A percentile compares a stretch with the other conserved stretches of the same genome.
Conservation (phyloP, 1,140 invertebrate species). For the Drosophila eugracilis region DNA sequence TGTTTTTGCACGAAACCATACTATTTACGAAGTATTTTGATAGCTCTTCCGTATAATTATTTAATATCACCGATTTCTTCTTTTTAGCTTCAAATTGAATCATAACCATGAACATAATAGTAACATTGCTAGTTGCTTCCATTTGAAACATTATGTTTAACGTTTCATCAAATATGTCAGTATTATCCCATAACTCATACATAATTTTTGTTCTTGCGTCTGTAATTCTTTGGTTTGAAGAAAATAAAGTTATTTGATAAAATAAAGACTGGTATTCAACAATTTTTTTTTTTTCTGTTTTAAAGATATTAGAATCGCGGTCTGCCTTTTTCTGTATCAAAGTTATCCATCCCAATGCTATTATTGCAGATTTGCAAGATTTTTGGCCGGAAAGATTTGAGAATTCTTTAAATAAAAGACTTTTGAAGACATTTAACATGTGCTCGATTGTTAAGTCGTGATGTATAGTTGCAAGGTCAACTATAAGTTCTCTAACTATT, state of each 20-base stretch:
- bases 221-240: slow-evolving; percentile 53
- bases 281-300: slow-evolving; percentile 68
- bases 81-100: slow-evolving; percentile 47
- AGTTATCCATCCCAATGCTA: slow-evolving; percentile 7
- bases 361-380: slow-evolving; percentile 2
- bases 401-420: slow-evolving; percentile 1
- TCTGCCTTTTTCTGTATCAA: slow-evolving; percentile 1
- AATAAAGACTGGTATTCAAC: slow-evolving; percentile 70
- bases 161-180: slow-evolving; percentile 57
- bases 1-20: slow-evolving; percentile 91
- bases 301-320: slow-evolving; percentile 1
- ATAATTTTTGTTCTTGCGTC: slow-evolving; percentile 71
- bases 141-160: slow-evolving; percentile 57
- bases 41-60: slow-evolving; percentile 85
- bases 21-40: slow-evolving; percentile 92
- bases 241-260: slow-evolving; percentile 64
- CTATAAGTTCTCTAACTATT: slow-evolving; percentile 2
- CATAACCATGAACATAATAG: slow-evolving; percentile 67
- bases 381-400: neutral
- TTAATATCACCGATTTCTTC: slow-evolving; percentile 80
- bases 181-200: slow-evolving; percentile 72
- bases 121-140: slow-evolving; percentile 58
- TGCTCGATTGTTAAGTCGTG: slow-evolving; percentile 11
- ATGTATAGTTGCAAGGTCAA: neutral
- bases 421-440: slow-evolving; percentile 7